Base-by-base conservation (phyloP, 1,140 invertebrate species). In the Anthonomus grandis region DNA sequence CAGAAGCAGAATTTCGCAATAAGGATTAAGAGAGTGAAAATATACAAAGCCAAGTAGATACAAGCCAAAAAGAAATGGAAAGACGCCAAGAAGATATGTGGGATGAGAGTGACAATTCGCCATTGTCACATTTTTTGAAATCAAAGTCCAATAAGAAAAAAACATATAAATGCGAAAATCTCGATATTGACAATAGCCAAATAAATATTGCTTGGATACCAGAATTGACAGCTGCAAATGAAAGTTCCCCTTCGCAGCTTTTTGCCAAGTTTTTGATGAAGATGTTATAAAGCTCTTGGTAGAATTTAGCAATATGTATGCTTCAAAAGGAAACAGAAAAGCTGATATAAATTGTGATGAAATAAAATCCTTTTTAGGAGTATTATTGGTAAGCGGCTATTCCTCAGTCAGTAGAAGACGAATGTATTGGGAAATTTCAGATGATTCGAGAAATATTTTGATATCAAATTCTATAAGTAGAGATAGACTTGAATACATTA, bases 1-100 rank as follows among this genome's bases (percentile, higher is more conserved):
- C 19, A 17, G 42, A 60, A 24, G 42, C 31, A 10, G 34, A 47
- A 23, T 27, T 31, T n/a, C n/a, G n/a, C n/a, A n/a, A n/a, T n/a
- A n/a, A n/a, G n/a, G n/a, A n/a, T n/a, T n/a, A n/a, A n/a, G n/a
- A n/a, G n/a, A n/a, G n/a, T n/a, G n/a, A n/a, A n/a, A n/a, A n/a
- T n/a, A n/a, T n/a, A n/a, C n/a, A n/a, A n/a, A n/a, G n/a, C n/a
- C n/a, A n/a, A n/a, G n/a, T n/a, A n/a, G n/a, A n/a, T n/a, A n/a
- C n/a, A n/a, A n/a, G n/a, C n/a, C n/a, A n/a, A n/a, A n/a, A n/a
- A n/a, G n/a, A n/a, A n/a, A n/a, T n/a, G n/a, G n/a, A n/a, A n/a
- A n/a, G n/a, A n/a, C n/a, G n/a, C n/a, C n/a, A n/a, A n/a, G n/a
- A n/a, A n/a, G n/a, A n/a, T n/a, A n/a, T n/a, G n/a, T n/a, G n/a